Evolutionary conservation across 1,140 invertebrate genomes (phyloP).

Genomic region (Nixonia krombeini): DNA sequence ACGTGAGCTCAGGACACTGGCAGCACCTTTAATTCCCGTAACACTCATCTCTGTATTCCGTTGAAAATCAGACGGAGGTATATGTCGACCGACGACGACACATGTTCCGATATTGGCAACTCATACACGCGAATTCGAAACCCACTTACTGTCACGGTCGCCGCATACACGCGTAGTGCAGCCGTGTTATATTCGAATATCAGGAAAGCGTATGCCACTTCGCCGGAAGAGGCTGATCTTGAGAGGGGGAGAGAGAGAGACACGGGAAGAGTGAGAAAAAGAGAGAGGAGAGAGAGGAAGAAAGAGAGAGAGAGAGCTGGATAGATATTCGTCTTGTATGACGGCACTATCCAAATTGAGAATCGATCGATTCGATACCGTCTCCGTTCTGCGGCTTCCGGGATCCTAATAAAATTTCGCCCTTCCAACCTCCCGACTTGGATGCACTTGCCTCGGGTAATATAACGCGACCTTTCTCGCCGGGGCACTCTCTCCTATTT

Average conservation of each 20-base stretch:
- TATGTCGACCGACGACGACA: not conserved
- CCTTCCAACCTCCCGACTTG: conserved; percentile 19
- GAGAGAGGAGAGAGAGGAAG: conserved; percentile 35
- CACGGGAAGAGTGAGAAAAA: conserved; percentile 36
- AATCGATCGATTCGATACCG: conserved; percentile 57
- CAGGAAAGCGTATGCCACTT: conserved; percentile 2
- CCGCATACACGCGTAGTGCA: not conserved
- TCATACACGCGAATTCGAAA: not conserved
- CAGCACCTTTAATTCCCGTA: not conserved
- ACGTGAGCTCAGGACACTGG: too few relatives aligned
- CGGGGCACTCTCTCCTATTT: conserved; percentile 29
- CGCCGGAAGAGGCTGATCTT: conserved; percentile 17
- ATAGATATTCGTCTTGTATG: conserved; percentile 58
- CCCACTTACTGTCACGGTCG: too few relatives aligned
- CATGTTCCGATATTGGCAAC: conserved; percentile 8
- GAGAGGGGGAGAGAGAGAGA: conserved; percentile 23
- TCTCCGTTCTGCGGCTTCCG: conserved; percentile 40
- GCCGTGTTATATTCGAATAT: not conserved
- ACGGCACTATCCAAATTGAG: conserved; percentile 59
- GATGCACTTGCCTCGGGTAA: conserved; percentile 34
- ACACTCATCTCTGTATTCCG: not conserved
- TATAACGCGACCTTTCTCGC: conserved; percentile 38
- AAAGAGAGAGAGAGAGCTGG: not conserved
- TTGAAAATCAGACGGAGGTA: not conserved
- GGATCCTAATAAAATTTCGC: conserved; percentile 57